Evolutionary conservation across 1,140 invertebrate genomes (phyloP), one percentile per base, ranked within the genome.

Genomic region (Microplitis demolitor): DNA sequence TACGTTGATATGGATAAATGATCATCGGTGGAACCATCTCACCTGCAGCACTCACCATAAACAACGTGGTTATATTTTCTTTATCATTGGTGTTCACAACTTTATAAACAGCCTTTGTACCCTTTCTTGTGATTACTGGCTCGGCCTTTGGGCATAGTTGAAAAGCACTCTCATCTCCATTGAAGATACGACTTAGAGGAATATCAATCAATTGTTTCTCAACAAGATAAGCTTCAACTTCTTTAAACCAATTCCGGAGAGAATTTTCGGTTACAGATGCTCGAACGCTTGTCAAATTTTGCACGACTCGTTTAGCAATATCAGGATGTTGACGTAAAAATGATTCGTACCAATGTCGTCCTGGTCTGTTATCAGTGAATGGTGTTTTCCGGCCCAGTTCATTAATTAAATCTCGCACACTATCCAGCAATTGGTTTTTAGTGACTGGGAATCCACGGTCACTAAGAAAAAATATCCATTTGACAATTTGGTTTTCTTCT

Each of bases 321-420:
- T 75, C 62, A 50, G 78, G 76, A 74, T 85, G 77, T 35, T 78
- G 34, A 39, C 74, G 79, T 58, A 84, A 54, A 78, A 83, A 84
- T 4, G 66, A 71, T 69, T 83, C 78, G 71, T 78, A 81, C 83
- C 82, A 87, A 54, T 75, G 78, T 13, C 78, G 74, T 3, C 80
- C 79, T 9, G 83, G 79, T 33, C 51, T 70, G 69, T 80, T 79
- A 71, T 82, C 70, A 63, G 66, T 75, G 76, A 83, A 82, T n/a
- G 76, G 76, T 69, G 76, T 79, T 16, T 54, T 31, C 35, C 76
- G 60, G 33, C 63, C 58, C 61, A 61, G 68, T 33, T 51, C 68
- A 53, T 73, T 71, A 13, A 73, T 34, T 53, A 71, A 73, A 39
- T 76, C 62, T 62, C 73, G 72, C n/a, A 76, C 71, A 45, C 64